Percentiles rank a stretch among this genome's conserved stretches.
Conservation (phyloP, 2,888 invertebrate genomes). For the Xestia rhomboidea region DNA sequence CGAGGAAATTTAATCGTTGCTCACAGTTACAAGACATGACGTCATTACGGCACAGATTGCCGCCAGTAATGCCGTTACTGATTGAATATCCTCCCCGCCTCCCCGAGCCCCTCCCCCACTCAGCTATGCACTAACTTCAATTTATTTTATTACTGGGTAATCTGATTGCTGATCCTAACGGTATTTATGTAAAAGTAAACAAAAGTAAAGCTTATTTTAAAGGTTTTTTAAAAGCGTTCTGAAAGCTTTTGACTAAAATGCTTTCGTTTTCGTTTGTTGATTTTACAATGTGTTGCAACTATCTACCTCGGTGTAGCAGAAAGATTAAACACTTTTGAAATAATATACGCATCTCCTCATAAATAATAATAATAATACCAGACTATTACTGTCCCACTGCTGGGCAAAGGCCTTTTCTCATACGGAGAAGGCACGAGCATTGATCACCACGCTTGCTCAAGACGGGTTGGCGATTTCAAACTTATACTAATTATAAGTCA, state of each 20-base stretch:
- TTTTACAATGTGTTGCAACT: neutral
- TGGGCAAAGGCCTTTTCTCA: too few relatives aligned
- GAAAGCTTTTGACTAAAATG: slow-evolving; percentile 7
- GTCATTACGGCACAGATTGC: slow-evolving; percentile 53
- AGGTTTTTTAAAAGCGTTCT: slow-evolving; percentile 19
- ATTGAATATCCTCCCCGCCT: slow-evolving; percentile 48
- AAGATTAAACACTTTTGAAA: neutral
- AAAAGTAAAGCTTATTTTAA: slow-evolving; percentile 14
- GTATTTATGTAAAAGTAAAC: slow-evolving; percentile 44
- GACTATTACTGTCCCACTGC: too few relatives aligned
- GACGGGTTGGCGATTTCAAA: too few relatives aligned
- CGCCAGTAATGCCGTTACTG: slow-evolving; percentile 42
- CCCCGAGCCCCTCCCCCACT: neutral
- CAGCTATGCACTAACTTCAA: slow-evolving; percentile 38
- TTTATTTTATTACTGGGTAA: slow-evolving; percentile 50
- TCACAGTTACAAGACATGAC: slow-evolving; percentile 39
- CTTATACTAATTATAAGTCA: too few relatives aligned
- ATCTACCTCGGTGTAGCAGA: neutral
- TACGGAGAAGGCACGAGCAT: too few relatives aligned
- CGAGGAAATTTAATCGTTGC: slow-evolving; percentile 56
- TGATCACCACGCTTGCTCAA: too few relatives aligned
- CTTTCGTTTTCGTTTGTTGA: too few relatives aligned
- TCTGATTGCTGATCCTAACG: slow-evolving; percentile 37
- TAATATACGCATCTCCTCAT: neutral
- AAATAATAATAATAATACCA: too few relatives aligned